A percentile compares a stretch with the other conserved stretches of the same genome.
Evolutionary conservation across 2,113 vertebrate species (phyloP).

Genomic region (Lasiurus cinereus): DNA sequence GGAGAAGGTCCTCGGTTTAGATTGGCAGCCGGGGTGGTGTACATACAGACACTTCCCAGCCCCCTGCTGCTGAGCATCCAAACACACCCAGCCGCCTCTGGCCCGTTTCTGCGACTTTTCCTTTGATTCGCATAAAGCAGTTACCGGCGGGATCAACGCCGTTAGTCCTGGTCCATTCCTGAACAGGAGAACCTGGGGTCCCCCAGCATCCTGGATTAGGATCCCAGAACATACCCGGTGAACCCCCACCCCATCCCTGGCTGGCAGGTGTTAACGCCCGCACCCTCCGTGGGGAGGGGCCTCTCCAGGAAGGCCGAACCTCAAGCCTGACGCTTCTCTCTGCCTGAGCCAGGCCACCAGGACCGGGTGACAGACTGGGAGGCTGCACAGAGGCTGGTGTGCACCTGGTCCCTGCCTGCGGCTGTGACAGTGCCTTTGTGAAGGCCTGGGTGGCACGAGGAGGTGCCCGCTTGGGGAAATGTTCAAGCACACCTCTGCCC

Average conservation of each 20-base stretch:
- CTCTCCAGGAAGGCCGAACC: accelerated
- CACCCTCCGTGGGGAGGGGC: background rate
- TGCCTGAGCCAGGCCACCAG: background rate
- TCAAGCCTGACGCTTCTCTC: background rate
- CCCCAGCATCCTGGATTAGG: background rate
- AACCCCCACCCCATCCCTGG: background rate
- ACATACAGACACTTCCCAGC: background rate
- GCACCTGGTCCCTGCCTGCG: background rate
- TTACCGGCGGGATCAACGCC: background rate
- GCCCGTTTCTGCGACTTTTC: background rate
- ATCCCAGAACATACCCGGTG: background rate
- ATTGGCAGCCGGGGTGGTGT: background rate
- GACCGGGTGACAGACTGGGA: background rate
- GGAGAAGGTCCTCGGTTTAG: background rate
- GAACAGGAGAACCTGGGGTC: background rate
- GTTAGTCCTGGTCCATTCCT: background rate
- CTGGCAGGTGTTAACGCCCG: accelerated
- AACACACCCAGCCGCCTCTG: background rate
- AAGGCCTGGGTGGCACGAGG: background rate
- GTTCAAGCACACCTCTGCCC: accelerated
- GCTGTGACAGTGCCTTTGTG: background rate
- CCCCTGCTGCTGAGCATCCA: background rate
- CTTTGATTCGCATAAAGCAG: background rate
- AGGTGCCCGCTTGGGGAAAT: background rate
- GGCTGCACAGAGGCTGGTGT: background rate